These are phyloP conservation scores for Melipona beecheii DNA, from an alignment of 2,888 invertebrate genomes.

Conservation along the genomic window DNA sequence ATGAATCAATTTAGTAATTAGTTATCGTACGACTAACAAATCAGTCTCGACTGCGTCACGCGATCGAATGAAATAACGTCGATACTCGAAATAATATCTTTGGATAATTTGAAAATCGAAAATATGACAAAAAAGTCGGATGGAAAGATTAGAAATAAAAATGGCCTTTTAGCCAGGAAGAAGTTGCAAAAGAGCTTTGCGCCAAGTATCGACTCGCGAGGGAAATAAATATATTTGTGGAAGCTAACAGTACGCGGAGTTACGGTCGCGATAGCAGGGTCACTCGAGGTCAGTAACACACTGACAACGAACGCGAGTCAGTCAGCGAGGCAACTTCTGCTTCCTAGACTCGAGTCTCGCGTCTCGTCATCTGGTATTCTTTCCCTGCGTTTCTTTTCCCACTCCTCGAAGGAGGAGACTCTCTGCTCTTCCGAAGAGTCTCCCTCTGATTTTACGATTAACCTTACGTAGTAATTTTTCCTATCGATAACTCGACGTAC, in stretches of 20 bases:
- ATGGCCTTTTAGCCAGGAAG: neutral
- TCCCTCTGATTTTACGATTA: conserved; percentile 3
- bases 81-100: neutral
- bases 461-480: neutral
- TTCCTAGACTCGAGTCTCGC: conserved; percentile 45
- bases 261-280: conserved; percentile 81
- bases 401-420: neutral
- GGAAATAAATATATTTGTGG: conserved; percentile 70
- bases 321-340: conserved; percentile 54
- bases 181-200: no score
- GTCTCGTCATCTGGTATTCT: conserved; percentile 12
- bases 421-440: neutral
- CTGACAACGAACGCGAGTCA: conserved; percentile 74
- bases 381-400: neutral
- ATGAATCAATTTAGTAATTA: neutral
- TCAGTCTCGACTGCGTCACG: neutral
- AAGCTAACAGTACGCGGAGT: conserved; percentile 78
- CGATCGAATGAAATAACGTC: neutral
- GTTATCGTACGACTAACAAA: neutral
- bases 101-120: neutral
- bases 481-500: neutral
- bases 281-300: conserved; percentile 84
- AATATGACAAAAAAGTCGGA: neutral
- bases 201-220: conserved; percentile 23
- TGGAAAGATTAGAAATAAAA: neutral